A percentile compares a stretch with the other conserved stretches of the same genome.
Conservation (phyloP, 2,113 vertebrate genomes). For the Channa argus region DNA sequence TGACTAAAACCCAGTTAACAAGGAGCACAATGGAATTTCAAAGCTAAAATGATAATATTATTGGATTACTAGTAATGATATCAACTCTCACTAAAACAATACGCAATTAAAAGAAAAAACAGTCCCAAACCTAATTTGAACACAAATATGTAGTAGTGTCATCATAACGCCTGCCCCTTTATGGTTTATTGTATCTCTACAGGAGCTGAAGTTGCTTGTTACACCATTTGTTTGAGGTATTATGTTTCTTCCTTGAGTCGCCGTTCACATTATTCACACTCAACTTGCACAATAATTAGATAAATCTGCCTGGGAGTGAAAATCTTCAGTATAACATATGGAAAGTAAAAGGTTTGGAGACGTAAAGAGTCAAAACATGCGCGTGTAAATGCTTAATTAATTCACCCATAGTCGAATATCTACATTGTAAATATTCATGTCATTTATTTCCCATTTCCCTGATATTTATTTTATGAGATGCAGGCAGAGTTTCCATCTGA, state of each 20-base stretch:
- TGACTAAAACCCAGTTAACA: background rate
- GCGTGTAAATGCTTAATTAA: slow-evolving; percentile 30
- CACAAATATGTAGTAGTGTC: background rate
- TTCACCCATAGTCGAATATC: slow-evolving; percentile 2
- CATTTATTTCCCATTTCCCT: background rate
- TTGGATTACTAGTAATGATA: too few relatives aligned
- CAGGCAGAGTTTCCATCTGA: background rate
- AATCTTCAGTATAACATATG: slow-evolving; percentile 57
- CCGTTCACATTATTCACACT: slow-evolving; percentile 28
- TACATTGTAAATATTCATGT: background rate
- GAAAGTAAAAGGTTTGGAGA: slow-evolving; percentile 48
- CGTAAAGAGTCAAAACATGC: slow-evolving; percentile 31
- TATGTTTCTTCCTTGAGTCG: slow-evolving; percentile 74
- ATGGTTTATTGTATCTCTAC: slow-evolving; percentile 74
- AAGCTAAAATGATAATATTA: too few relatives aligned
- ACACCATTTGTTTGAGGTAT: slow-evolving; percentile 81
- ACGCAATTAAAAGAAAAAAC: background rate
- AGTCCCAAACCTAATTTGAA: too few relatives aligned
- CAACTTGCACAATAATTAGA: slow-evolving; percentile 84
- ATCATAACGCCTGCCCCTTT: slow-evolving; percentile 16
- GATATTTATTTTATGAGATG: background rate
- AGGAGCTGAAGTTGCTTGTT: slow-evolving; percentile 81
- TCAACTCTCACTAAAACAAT: too few relatives aligned
- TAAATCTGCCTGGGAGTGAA: slow-evolving; percentile 77
- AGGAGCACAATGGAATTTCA: background rate